phyloP scores from a whole-genome alignment of 2,888 invertebrate genomes.

The Epinotia nisella region DNA sequence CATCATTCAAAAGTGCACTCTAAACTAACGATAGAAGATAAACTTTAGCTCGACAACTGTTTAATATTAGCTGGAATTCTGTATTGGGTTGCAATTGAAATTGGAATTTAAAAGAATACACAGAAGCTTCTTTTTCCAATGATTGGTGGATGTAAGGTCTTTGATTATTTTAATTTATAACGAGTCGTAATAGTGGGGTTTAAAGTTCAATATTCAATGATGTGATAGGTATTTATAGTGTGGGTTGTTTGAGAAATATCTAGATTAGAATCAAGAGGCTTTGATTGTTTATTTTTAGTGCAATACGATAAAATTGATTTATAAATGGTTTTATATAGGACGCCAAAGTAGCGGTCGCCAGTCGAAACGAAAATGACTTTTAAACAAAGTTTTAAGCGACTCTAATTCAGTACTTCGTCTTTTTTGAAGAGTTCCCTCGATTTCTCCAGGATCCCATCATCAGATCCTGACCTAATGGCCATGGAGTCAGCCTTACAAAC shows the following conservation, averaged over 20 bases:
- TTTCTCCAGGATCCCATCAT: too few relatives aligned
- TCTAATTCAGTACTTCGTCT: too few relatives aligned
- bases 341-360: not conserved
- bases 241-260: conserved; percentile 14
- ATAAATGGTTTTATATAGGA: not conserved
- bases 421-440: too few relatives aligned
- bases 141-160: not conserved
- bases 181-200: not conserved
- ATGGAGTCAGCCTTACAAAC: too few relatives aligned
- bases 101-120: not conserved
- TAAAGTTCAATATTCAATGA: conserved; percentile 15
- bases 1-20: not conserved
- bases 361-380: not conserved
- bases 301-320: conserved; percentile 33
- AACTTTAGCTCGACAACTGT: not conserved
- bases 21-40: not conserved
- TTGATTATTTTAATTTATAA: not conserved
- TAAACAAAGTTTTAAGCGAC: too few relatives aligned
- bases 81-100: not conserved
- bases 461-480: too few relatives aligned
- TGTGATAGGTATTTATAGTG: not conserved
- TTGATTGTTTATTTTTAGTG: conserved; percentile 31
- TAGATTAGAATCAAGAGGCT: conserved; percentile 34
- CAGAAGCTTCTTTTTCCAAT: not conserved
- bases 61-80: conserved; percentile 2